Base-by-base conservation (phyloP, 2,113 vertebrate species). In the Cromileptes altivelis region DNA sequence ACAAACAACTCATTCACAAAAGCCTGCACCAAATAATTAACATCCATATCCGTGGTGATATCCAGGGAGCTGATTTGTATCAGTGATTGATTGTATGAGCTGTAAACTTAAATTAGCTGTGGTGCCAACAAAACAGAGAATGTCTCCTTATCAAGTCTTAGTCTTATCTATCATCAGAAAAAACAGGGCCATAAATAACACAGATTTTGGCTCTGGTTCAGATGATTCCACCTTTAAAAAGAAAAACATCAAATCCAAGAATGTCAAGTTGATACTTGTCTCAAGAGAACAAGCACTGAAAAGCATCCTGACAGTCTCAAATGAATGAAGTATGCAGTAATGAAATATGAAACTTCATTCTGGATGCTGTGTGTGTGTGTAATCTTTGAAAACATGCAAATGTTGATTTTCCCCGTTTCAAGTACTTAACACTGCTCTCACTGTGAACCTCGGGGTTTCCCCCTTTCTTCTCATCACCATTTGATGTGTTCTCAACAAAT, bases 331-430 rank as follows among this genome's bases (percentile, higher is more conserved):
- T 30, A 50, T 5, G 49, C 49, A 45, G 42, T 45, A 45, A 45
- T 45, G 42, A 12, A 45, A 45, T 45, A 12, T 12, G 15, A 25
- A 45, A 23, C 47, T 60, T 49, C 12, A 45, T 42, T 18, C 27
- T 60, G 61, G 10, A 56, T 69, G n/a, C 63, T 7, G 9, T 57
- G 56, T 37, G 30, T 30, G 30, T 30, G 37, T 56, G 7, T 62
- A 55, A 57, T 30, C n/a, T 3, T 58, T 68, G 15, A 27, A 57
- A 75, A 55, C 11, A 21, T 18, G 19, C 7, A 47, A 19, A 71
- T 75, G 45, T 47, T 27, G 25, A 68, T 60, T 72, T 58, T 55
- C 30, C 67, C 42, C n/a, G 55, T 74, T 75, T 65, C 13, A 75
- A 70, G 9, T 40, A 37, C 49, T 61, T 71, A 19, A 70, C 50